A percentile compares a stretch with the other conserved stretches of the same genome.
phyloP scores from a whole-genome alignment of 2,113 vertebrate genomes.

The Pygoscelis antarcticus region DNA sequence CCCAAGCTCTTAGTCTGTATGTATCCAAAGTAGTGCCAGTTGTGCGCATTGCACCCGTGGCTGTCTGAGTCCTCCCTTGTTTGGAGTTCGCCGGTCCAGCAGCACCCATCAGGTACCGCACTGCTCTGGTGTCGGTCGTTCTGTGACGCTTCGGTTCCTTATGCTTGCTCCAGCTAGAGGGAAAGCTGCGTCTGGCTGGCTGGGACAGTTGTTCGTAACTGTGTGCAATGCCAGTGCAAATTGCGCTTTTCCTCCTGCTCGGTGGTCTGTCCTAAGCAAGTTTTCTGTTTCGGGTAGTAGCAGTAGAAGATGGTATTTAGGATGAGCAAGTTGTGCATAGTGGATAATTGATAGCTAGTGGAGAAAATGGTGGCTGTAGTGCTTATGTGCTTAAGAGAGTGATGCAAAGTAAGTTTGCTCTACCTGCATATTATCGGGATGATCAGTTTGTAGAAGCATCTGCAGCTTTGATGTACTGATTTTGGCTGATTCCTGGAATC shows the following conservation, averaged over 20 bases:
- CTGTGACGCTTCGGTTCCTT: background rate
- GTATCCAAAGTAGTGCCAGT: background rate
- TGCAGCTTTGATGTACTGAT: background rate
- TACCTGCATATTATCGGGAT: background rate
- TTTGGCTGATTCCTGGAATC: background rate
- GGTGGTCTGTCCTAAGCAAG: background rate
- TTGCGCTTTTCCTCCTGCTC: background rate
- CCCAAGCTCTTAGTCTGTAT: background rate
- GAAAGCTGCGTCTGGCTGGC: background rate
- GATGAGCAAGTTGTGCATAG: background rate
- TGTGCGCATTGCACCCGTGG: background rate
- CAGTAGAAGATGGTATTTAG: background rate
- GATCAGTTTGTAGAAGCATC: background rate
- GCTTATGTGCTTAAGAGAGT: background rate
- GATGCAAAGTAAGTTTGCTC: background rate
- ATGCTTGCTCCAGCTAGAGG: background rate
- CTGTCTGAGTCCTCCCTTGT: background rate
- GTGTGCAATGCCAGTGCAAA: too few species aligned
- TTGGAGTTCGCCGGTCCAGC: background rate
- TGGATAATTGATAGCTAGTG: background rate
- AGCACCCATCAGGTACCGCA: accelerated
- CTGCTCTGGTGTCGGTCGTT: background rate
- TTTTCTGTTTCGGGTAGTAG: background rate
- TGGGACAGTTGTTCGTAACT: accelerated
- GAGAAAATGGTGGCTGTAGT: background rate